phyloP scores from a whole-genome alignment of 1,140 invertebrate genomes.

The Eueides isabella region DNA sequence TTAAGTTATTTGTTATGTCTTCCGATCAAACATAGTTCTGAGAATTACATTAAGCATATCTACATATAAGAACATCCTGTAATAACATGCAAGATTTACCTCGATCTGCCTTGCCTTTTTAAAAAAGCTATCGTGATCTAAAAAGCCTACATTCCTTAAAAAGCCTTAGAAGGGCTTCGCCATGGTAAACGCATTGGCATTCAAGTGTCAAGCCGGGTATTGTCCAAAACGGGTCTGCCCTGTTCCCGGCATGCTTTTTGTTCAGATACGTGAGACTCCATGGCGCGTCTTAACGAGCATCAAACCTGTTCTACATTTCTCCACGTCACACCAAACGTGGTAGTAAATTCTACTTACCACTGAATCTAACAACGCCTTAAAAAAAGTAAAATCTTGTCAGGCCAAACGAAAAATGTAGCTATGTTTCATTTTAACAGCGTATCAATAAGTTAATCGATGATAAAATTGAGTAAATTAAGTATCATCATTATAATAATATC shows the following conservation, averaged over 20 bases:
- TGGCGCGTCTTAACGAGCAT: constrained; percentile 75
- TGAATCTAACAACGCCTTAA: constrained; percentile 3
- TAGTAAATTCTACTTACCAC: constrained; percentile 54
- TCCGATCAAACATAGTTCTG: neutral
- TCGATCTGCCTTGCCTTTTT: constrained; percentile 12
- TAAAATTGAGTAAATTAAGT: constrained; percentile 40
- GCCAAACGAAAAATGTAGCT: neutral
- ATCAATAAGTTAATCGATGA: neutral
- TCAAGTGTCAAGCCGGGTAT: constrained; percentile 71
- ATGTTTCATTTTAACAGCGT: neutral
- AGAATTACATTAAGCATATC: neutral
- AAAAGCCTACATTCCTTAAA: constrained; percentile 46
- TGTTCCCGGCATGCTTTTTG: constrained; percentile 69
- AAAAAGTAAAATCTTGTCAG: neutral
- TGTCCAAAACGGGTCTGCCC: constrained; percentile 73
- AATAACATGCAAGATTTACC: neutral
- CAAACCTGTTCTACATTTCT: constrained; percentile 76
- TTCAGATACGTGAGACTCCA: constrained; percentile 74
- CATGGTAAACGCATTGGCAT: constrained; percentile 70
- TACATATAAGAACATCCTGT: constrained; percentile 4
- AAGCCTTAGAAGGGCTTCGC: constrained; percentile 47
- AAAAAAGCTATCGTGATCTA: constrained; percentile 35
- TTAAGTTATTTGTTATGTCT: neutral
- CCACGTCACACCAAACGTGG: constrained; percentile 74
- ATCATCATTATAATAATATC: constrained; percentile 29